These are phyloP conservation scores for Gadopsis bispinosus DNA, from an alignment of 2,797 vertebrate species.

Conservation along the genomic window DNA sequence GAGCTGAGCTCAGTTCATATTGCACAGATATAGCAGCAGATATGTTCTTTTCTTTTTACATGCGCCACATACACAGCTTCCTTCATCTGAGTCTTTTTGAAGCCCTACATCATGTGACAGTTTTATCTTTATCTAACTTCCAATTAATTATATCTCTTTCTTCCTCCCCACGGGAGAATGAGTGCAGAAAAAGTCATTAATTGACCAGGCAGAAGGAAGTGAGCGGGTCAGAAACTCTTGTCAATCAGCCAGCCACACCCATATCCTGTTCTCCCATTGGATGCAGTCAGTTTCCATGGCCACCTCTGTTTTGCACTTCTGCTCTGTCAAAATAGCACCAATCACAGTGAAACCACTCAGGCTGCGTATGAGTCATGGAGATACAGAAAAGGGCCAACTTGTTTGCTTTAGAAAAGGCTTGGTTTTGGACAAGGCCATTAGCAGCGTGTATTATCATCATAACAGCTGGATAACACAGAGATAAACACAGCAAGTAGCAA, in stretches of 20 bases:
- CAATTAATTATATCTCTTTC: constrained; percentile 11
- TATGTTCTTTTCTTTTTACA: neutral
- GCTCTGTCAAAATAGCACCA: constrained; percentile 69
- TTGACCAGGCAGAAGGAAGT: constrained; percentile 59
- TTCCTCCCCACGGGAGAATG: constrained; percentile 9
- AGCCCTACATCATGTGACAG: constrained; percentile 13
- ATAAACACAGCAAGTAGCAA: constrained; percentile 14
- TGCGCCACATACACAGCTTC: neutral
- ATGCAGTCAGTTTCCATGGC: constrained; percentile 73
- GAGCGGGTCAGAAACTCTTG: constrained; percentile 25
- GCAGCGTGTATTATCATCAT: neutral
- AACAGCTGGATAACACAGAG: constrained; percentile 30
- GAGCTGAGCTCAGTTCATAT: neutral
- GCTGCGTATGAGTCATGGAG: constrained; percentile 64
- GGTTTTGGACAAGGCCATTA: constrained; percentile 26
- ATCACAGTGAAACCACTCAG: constrained; percentile 57
- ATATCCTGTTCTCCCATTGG: constrained; percentile 60
- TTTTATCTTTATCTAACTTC: constrained; percentile 41
- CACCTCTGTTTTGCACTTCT: constrained; percentile 76
- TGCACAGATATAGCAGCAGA: neutral
- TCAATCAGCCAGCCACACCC: constrained; percentile 67
- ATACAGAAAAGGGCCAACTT: constrained; percentile 48
- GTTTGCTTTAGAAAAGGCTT: constrained; percentile 50
- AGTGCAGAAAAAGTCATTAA: constrained; percentile 66
- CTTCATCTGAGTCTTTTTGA: neutral